Evolutionary conservation across 2,888 invertebrate species (phyloP).

Genomic region (Cerceris rybyensis): DNA sequence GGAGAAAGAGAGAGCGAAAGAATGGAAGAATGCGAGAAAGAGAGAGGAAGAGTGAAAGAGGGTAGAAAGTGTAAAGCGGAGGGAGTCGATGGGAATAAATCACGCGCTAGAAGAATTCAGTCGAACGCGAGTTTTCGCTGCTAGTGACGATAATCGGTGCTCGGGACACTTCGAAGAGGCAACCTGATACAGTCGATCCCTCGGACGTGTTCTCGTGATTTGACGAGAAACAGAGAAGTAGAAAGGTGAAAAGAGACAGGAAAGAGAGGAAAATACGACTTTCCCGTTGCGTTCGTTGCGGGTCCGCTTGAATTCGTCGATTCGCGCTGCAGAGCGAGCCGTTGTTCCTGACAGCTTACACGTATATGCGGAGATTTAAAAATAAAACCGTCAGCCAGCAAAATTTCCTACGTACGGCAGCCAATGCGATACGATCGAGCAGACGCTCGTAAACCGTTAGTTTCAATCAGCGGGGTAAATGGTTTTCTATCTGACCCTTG

Average conservation of each 20-base stretch:
- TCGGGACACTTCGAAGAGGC: constrained; percentile 23
- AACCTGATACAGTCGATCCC: neutral
- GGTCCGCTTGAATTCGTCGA: constrained; percentile 64
- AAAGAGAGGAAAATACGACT: constrained; percentile 23
- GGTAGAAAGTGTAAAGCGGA: neutral
- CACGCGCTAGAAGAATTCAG: constrained; percentile 58
- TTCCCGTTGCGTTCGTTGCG: constrained; percentile 34
- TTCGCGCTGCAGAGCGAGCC: constrained; percentile 41
- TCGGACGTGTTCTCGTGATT: constrained; percentile 33
- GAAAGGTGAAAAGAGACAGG: constrained; percentile 6
- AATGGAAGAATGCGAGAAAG: neutral
- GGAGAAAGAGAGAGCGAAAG: neutral
- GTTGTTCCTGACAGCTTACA: constrained; percentile 63
- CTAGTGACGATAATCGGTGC: constrained; percentile 51
- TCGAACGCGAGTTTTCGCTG: constrained; percentile 56
- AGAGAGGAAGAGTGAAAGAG: neutral
- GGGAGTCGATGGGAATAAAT: constrained; percentile 47
- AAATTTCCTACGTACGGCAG: constrained; percentile 47
- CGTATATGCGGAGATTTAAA: constrained; percentile 58
- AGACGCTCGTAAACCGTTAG: constrained; percentile 63
- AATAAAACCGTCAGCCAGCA: constrained; percentile 60
- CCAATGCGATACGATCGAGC: constrained; percentile 54
- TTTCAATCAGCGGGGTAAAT: constrained; percentile 57
- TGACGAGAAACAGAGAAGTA: constrained; percentile 10
- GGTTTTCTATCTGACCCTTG: constrained; percentile 44